A percentile compares a stretch with the other conserved stretches of the same genome.
phyloP scores from a whole-genome alignment of 2,888 invertebrate species.

The Onthophagus sagittarius region DNA sequence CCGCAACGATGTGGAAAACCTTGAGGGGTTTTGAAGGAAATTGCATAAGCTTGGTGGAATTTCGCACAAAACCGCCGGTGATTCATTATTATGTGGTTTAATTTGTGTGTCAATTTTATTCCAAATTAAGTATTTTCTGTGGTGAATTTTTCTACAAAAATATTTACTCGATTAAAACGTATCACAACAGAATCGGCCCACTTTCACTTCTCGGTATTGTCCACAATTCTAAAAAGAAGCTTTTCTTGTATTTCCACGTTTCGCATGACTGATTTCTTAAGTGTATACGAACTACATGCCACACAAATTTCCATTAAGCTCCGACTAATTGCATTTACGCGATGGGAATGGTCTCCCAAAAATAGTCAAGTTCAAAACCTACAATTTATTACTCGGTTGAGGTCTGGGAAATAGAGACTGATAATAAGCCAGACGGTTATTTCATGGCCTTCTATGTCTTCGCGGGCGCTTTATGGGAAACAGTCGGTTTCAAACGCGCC shows the following conservation, averaged over 20 bases:
- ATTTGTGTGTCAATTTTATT: not conserved
- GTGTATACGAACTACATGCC: not conserved
- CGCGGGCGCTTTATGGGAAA: not conserved
- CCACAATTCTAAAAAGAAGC: not conserved
- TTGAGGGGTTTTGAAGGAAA: not conserved
- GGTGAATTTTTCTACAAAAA: too few relatives aligned
- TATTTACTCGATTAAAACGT: not conserved
- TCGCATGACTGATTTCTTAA: not conserved
- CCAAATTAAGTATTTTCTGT: not conserved
- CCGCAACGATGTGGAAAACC: not conserved
- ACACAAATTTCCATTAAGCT: too few relatives aligned
- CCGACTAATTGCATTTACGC: too few relatives aligned
- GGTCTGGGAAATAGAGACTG: not conserved
- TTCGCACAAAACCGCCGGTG: not conserved
- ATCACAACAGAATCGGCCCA: not conserved
- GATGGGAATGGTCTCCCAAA: not conserved
- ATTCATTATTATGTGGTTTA: not conserved
- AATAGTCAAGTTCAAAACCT: not conserved
- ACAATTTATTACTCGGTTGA: not conserved
- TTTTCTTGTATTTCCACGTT: not conserved
- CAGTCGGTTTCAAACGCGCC: not conserved
- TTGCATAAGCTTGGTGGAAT: not conserved
- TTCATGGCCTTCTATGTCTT: not conserved
- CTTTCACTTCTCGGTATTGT: not conserved
- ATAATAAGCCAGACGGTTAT: not conserved